Conservation (phyloP, 2,113 vertebrate genomes). For the Thunnus maccoyii region DNA sequence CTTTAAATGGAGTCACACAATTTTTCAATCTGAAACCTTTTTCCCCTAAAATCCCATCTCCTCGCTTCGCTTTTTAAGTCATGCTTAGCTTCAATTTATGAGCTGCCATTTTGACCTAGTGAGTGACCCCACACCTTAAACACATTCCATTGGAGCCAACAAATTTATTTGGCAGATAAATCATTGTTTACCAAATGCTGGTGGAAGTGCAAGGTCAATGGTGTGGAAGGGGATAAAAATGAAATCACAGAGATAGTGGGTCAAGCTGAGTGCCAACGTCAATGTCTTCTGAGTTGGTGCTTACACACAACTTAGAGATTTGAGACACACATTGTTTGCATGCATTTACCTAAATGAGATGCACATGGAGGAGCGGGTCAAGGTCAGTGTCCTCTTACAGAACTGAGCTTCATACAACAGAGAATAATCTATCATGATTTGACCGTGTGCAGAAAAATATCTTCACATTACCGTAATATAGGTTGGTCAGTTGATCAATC, state of each 20-base stretch:
- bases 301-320: conserved; percentile 20
- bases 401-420: background rate
- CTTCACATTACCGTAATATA: background rate
- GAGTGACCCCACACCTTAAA: conserved; percentile 79
- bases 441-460: background rate
- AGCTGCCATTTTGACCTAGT: conserved; percentile 80
- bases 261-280: conserved; percentile 49
- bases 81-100: conserved; percentile 77
- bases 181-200: conserved; percentile 79
- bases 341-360: conserved; percentile 5
- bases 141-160: conserved; percentile 82
- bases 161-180: conserved; percentile 85
- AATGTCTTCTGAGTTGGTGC: conserved; percentile 25
- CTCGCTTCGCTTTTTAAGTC: conserved; percentile 43
- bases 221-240: conserved; percentile 72
- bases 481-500: background rate
- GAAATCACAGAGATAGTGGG: conserved; percentile 66
- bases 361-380: background rate
- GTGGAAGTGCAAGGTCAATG: conserved; percentile 78
- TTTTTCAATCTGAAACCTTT: conserved; percentile 43
- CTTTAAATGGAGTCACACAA: background rate
- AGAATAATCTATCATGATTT: background rate
- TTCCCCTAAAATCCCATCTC: conserved; percentile 18
- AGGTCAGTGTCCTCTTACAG: background rate
- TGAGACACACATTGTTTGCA: conserved; percentile 2